Percentiles rank a stretch among this genome's conserved stretches.
phyloP scores from a whole-genome alignment of 2,113 vertebrate genomes.

The Alligator sinensis region DNA sequence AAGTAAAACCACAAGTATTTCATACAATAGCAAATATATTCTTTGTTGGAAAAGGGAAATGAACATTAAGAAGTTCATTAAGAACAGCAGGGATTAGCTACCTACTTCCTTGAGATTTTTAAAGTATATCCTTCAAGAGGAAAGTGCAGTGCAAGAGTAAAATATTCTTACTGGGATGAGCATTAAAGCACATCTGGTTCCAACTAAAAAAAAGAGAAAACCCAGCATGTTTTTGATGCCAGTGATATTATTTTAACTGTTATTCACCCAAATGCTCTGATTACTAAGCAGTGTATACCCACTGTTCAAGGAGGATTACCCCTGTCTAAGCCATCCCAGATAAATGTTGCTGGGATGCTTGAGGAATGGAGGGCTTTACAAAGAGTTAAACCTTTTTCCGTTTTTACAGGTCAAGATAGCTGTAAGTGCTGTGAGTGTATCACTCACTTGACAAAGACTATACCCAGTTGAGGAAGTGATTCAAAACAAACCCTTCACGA shows the following conservation, averaged over 20 bases:
- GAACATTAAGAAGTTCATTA: not conserved
- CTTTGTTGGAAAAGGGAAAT: not conserved
- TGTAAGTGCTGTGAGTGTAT: not conserved
- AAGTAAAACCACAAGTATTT: not conserved
- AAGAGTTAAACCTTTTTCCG: not conserved
- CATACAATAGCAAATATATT: not conserved
- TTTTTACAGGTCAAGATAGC: not conserved
- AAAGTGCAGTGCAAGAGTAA: not conserved
- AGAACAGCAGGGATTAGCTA: not conserved
- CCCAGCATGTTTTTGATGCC: not conserved
- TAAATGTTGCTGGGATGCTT: too few species aligned
- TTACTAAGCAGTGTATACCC: slow-evolving; percentile 1
- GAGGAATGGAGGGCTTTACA: not conserved
- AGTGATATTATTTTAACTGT: not conserved
- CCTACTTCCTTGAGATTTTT: not conserved
- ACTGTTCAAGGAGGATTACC: not conserved
- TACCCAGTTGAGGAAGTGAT: slow-evolving; percentile 8
- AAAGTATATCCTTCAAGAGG: not conserved
- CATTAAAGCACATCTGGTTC: not conserved
- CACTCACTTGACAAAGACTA: not conserved
- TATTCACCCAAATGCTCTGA: not conserved
- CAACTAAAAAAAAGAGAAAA: not conserved
- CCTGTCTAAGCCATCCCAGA: too few species aligned
- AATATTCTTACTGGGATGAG: not conserved
- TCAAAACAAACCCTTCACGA: not conserved